These are phyloP conservation scores for Todiramphus chloris DNA, from an alignment of 2,113 vertebrate genomes.

Conservation along the genomic window DNA sequence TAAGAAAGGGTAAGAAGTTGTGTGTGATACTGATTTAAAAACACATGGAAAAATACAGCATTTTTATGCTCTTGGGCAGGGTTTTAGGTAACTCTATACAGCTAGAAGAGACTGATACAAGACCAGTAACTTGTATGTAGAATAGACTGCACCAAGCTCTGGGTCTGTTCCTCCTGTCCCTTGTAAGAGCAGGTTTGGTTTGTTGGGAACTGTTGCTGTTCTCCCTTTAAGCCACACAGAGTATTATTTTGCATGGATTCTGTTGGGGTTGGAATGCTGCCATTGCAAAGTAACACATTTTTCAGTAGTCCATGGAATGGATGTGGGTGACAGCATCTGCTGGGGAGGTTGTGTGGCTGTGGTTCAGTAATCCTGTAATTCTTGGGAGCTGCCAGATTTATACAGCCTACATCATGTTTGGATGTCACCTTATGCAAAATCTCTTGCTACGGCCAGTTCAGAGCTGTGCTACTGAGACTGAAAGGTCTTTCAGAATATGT, in stretches of 20 bases:
- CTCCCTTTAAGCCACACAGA: not conserved
- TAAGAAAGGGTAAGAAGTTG: not conserved
- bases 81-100: not conserved
- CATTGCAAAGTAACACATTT: not conserved
- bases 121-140: rapidly evolving
- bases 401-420: rapidly evolving
- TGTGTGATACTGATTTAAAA: not conserved
- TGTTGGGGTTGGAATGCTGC: not conserved
- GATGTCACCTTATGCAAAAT: rapidly evolving
- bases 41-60: not conserved
- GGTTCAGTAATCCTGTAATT: not conserved
- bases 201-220: not conserved
- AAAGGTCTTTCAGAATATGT: not conserved
- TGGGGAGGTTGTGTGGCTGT: not conserved
- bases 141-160: rapidly evolving
- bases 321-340: not conserved
- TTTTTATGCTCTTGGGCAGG: not conserved
- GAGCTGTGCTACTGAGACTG: not conserved
- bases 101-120: not conserved
- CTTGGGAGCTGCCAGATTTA: not conserved
- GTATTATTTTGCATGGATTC: not conserved
- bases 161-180: not conserved
- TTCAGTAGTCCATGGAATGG: rapidly evolving
- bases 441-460: not conserved
- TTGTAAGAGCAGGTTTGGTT: not conserved